Evolutionary conservation across 2,888 invertebrate species (phyloP), one percentile per base, ranked within the genome.

Genomic region (Machimus rusticus): DNA sequence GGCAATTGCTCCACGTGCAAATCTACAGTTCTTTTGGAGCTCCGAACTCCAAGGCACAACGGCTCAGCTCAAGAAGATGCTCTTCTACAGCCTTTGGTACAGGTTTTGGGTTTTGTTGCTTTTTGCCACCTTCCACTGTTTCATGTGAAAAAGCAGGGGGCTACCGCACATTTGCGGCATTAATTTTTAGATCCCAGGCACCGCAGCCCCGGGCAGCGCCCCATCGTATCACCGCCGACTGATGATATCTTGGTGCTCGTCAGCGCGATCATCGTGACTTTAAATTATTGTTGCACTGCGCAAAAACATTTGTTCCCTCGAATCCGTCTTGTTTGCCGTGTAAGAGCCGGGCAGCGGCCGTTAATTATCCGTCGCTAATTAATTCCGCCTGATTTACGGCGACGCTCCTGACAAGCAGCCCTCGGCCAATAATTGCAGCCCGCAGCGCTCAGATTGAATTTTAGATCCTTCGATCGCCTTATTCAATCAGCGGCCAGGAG

Each of bases 311-410:
- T 78, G 78, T 79, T 79, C 31, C 51, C 28, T 79, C 23, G 31
- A 79, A 55, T 79, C 55, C 5, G 31, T 55, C 79, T 51, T 79
- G 78, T 46, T 46, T 43, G 37, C 39, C 23, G 5, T 78, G 46
- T 51, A 78, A 46, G 78, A 79, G 23, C 51, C 55, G 28, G 28
- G 55, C 79, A 23, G 51, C 28, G 46, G 79, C 79, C 79, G 51
- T 23, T 51, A 28, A 79, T 79, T 79, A 79, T 79, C 79, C 31
- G 12, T 28, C 55, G 14, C 46, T 79, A 79, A 79, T 79, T 79
- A 79, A 79, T 79, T 79, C 28, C n/a, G 8, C 16, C 79, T 79
- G 79, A 79, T 79, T 79, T 79, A 79, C 79, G 79, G 51, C 14
- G 79, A 31, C 28, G 31, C 66, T 66, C 1, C 14, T 28, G 66